A percentile compares a stretch with the other conserved stretches of the same genome.
These are phyloP conservation scores for Proterorhinus semilunaris DNA, from an alignment of 2,113 vertebrate genomes.

Conservation along the genomic window DNA sequence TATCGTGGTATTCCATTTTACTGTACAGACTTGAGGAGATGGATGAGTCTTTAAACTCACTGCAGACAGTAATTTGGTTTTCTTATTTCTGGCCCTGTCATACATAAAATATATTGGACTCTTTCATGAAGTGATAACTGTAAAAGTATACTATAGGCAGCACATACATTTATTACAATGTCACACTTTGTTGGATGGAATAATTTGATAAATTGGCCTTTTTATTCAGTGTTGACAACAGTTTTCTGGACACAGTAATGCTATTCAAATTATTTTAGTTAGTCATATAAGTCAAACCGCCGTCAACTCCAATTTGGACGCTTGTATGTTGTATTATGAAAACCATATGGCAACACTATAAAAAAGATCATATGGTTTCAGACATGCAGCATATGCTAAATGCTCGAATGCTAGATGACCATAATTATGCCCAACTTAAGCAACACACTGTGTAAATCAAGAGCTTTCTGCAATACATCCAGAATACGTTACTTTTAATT, in stretches of 20 bases:
- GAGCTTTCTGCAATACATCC: too few species aligned
- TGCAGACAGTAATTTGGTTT: neutral
- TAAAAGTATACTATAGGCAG: neutral
- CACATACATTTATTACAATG: neutral
- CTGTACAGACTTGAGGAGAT: neutral
- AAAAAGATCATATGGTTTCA: too few species aligned
- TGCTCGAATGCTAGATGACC: too few species aligned
- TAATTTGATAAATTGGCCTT: neutral
- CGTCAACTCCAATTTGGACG: neutral
- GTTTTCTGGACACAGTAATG: neutral
- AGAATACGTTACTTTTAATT: too few species aligned
- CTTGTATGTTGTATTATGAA: neutral
- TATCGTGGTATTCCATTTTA: neutral
- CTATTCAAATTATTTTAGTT: neutral
- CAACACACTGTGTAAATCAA: too few species aligned
- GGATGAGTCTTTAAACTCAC: neutral
- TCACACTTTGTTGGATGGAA: neutral
- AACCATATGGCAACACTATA: too few species aligned
- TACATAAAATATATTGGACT: neutral
- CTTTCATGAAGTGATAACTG: neutral
- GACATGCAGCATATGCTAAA: too few species aligned
- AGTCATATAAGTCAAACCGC: neutral
- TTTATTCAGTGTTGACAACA: neutral
- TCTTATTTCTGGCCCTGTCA: neutral
- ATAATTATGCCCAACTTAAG: too few species aligned